Evolutionary conservation across 1,140 invertebrate species (phyloP).

Genomic region (Drosophila bocki): DNA sequence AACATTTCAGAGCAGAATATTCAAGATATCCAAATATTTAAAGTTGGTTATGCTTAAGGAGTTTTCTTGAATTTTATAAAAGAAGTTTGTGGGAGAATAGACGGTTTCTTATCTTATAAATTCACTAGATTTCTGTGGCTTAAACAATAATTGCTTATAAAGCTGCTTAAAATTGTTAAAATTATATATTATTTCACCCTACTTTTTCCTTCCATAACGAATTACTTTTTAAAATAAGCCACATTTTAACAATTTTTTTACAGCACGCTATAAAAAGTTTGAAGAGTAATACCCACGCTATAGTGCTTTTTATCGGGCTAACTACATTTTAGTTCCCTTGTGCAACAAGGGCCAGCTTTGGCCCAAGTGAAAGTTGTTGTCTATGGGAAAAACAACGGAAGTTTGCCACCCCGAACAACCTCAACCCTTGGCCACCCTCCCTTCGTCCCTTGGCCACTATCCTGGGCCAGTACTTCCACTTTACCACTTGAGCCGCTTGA

Average conservation of each 20-base stretch:
- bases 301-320: constrained; percentile 30
- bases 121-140: not conserved
- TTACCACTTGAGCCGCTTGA: constrained; percentile 68
- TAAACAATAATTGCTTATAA: not conserved
- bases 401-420: constrained; percentile 27
- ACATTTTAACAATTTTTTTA: constrained; percentile 8
- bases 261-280: constrained; percentile 27
- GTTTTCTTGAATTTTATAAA: not conserved
- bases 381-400: constrained; percentile 65
- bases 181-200: not conserved
- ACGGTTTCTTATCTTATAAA: not conserved
- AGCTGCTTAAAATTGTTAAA: not conserved
- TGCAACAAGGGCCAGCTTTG: constrained; percentile 20
- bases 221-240: not conserved
- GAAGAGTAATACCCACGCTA: not conserved
- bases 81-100: not conserved
- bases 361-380: constrained; percentile 73
- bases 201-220: not conserved
- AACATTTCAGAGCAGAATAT: constrained; percentile 1
- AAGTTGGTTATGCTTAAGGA: not conserved
- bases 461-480: constrained; percentile 22
- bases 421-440: not conserved
- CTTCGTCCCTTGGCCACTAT: not conserved
- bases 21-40: not conserved
- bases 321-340: constrained; percentile 53